phyloP scores from a whole-genome alignment of 2,797 vertebrate genomes.

The Thaleichthys pacificus region DNA sequence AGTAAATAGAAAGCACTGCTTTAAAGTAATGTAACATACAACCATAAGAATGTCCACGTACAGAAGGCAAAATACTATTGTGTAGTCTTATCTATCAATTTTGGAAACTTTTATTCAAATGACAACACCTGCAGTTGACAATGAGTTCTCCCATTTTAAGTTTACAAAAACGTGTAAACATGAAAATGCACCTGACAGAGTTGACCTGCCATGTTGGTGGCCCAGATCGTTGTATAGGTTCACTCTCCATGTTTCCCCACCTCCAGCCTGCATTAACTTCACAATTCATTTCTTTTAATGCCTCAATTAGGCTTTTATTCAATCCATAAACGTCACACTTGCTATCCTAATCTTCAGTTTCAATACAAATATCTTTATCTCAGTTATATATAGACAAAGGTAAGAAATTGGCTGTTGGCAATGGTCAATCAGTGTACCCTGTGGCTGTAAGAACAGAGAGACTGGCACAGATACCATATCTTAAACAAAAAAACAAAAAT shows the following conservation, averaged over 20 bases:
- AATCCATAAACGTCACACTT: conserved; percentile 48
- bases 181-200: conserved; percentile 79
- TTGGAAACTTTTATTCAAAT: conserved; percentile 65
- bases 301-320: conserved; percentile 4
- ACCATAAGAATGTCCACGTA: not conserved
- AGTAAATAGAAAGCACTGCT: too few relatives aligned
- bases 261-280: not conserved
- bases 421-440: conserved; percentile 73
- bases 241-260: conserved; percentile 67
- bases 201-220: conserved; percentile 63
- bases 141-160: conserved; percentile 64
- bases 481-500: conserved; percentile 58
- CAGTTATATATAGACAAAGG: conserved; percentile 71
- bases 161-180: conserved; percentile 78
- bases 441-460: conserved; percentile 73
- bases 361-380: conserved; percentile 68
- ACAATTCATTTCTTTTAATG: not conserved
- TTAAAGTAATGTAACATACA: too few relatives aligned
- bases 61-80: not conserved
- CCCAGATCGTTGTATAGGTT: conserved; percentile 71
- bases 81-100: conserved; percentile 47
- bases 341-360: conserved; percentile 57
- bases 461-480: conserved; percentile 62
- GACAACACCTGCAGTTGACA: conserved; percentile 70
- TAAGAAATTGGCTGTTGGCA: conserved; percentile 68